Evolutionary conservation across 1,140 invertebrate genomes (phyloP).

Genomic region (Polypedilum pembai): DNA sequence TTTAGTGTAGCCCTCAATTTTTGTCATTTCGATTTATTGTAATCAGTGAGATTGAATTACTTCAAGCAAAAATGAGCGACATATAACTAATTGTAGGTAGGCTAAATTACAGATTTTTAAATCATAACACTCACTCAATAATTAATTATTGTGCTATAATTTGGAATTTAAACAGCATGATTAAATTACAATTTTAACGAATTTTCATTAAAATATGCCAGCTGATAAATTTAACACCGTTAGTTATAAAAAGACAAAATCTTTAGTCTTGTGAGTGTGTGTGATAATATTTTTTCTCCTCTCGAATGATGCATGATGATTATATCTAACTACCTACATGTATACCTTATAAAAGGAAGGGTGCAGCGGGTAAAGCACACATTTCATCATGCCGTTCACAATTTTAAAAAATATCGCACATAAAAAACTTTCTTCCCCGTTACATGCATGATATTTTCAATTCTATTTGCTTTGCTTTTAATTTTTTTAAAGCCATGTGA

Average conservation of each 20-base stretch:
- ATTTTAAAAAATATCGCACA: background rate
- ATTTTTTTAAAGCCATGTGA: slow-evolving; percentile 12
- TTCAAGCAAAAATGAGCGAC: too few relatives aligned
- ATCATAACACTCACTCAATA: too few relatives aligned
- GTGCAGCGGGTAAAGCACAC: slow-evolving; percentile 4
- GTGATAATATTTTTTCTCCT: background rate
- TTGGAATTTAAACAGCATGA: too few relatives aligned
- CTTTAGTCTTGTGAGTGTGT: background rate
- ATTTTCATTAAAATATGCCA: background rate
- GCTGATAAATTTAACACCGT: slow-evolving; percentile 15
- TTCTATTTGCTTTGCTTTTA: slow-evolving; percentile 18
- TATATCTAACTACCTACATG: background rate
- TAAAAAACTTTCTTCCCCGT: slow-evolving; percentile 10
- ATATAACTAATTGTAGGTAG: too few relatives aligned
- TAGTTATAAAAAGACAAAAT: slow-evolving; percentile 26
- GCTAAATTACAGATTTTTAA: too few relatives aligned
- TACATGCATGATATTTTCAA: slow-evolving; percentile 12
- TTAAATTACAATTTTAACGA: too few relatives aligned
- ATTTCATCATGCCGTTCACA: background rate
- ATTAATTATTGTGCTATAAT: too few relatives aligned
- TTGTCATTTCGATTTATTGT: too few relatives aligned
- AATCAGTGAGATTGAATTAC: too few relatives aligned
- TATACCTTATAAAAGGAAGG: background rate
- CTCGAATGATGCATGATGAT: background rate
- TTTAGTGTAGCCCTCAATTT: too few relatives aligned